These are phyloP conservation scores for Monopterus albus DNA, from an alignment of 2,113 vertebrate genomes.

Conservation along the genomic window DNA sequence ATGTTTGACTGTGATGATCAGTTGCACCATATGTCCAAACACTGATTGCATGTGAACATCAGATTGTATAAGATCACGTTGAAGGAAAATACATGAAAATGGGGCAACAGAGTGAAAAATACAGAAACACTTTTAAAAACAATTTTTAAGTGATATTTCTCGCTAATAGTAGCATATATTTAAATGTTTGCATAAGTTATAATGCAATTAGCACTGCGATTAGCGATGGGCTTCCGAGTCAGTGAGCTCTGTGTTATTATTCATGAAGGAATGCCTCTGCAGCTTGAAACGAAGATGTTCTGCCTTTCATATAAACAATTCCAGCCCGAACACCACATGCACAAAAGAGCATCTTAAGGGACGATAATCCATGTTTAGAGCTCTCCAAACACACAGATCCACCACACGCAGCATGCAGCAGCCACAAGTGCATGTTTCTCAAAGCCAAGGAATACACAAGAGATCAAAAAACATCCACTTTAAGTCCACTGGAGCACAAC, in stretches of 20 bases:
- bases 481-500: conserved; percentile 11
- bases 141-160: background rate
- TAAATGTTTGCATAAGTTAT: conserved; percentile 13
- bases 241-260: conserved; percentile 12
- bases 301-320: conserved; percentile 8
- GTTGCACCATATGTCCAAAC: background rate
- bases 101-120: background rate
- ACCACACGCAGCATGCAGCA: conserved; percentile 1
- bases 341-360: conserved; percentile 10
- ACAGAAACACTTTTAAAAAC: background rate
- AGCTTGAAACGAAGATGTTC: background rate
- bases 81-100: too few species aligned
- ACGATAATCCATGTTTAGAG: conserved; percentile 27
- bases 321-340: conserved; percentile 9
- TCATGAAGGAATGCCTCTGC: background rate
- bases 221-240: conserved; percentile 17
- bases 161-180: background rate
- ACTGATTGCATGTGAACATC: background rate
- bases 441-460: conserved; percentile 10
- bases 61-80: too few species aligned
- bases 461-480: conserved; percentile 27
- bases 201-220: conserved; percentile 38
- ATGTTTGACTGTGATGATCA: background rate
- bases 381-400: conserved; percentile 4
- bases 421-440: conserved; percentile 17